phyloP scores from a whole-genome alignment of 2,113 vertebrate genomes.

The Octodon degus region DNA sequence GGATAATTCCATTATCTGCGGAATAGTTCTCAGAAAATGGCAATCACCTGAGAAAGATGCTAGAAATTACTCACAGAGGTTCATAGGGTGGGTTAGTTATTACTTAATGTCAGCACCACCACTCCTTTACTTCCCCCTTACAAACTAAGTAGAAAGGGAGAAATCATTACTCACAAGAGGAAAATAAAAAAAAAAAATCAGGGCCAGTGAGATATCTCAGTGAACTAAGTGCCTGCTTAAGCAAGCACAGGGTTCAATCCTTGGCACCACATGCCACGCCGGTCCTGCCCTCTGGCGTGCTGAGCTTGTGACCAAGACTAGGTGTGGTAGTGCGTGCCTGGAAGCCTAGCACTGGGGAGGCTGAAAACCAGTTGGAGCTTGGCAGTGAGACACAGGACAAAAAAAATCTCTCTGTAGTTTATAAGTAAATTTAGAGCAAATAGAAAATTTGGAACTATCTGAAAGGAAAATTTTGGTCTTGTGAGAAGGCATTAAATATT shows the following conservation, averaged over 20 bases:
- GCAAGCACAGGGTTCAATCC: too few relatives aligned
- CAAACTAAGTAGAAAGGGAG: background rate
- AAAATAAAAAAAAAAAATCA: background rate
- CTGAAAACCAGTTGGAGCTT: too few relatives aligned
- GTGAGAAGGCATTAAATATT: slow-evolving; percentile 32
- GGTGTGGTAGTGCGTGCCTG: too few relatives aligned
- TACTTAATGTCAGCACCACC: background rate
- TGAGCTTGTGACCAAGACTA: too few relatives aligned
- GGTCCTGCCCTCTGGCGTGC: too few relatives aligned
- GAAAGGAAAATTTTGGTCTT: slow-evolving; percentile 17
- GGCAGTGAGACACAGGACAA: background rate
- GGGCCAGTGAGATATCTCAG: too few relatives aligned
- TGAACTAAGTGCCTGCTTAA: too few relatives aligned
- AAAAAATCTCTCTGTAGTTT: background rate
- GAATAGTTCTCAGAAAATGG: slow-evolving; percentile 28
- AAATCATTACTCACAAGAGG: background rate
- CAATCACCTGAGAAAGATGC: background rate
- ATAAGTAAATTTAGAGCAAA: background rate
- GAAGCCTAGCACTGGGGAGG: too few relatives aligned
- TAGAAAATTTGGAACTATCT: slow-evolving; percentile 29
- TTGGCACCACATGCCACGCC: too few relatives aligned
- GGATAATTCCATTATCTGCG: background rate
- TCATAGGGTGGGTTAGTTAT: slow-evolving; percentile 11
- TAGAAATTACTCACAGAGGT: slow-evolving; percentile 33
- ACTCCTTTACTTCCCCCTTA: background rate